Evolutionary conservation across 2,888 invertebrate genomes (phyloP), one percentile per base, ranked within the genome.

Genomic region (Prenolepis imparis): DNA sequence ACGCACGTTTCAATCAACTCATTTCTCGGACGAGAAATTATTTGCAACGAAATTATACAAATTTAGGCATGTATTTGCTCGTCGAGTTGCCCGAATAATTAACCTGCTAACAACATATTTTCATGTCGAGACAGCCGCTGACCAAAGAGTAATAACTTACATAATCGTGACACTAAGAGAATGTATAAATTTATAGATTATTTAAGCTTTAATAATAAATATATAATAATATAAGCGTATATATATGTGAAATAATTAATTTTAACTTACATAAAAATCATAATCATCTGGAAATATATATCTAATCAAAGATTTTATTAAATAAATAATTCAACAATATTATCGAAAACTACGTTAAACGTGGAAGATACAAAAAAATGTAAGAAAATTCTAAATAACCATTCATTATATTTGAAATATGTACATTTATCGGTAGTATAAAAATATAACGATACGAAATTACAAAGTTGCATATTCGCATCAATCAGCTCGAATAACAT

Each of bases 1-100:
- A 41, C 18, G 2, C 24, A 11, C 28, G 28, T 59, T 28, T n/a
- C 70, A 36, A 4, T 36, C n/a, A 8, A 28, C 18, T 36, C n/a
- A 11, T 75, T 44, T 68, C 21, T 77, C 39, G 28, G 24, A 21
- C 41, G 11, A 68, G 39, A 55, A 68, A 57, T 77, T 64, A 52
- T 64, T 64, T 21, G 21, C 32, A 18, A 1, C 36, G 11, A 48
- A 36, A 36, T 48, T 21, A 32, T 15, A 32, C 74, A 21, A 28
- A 48, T 74, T 63, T 44, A 44, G 0, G 28, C 28, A 24, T 9
- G 11, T 15, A 32, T 75, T 24, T 52, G 48, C 24, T 15, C 24
- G 12, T 32, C 28, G 28, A 64, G 11, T n/a, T 1, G 28, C n/a
- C 18, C 15, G 24, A 28, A 77, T 68, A 68, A 24, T 67, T 55